Base-by-base conservation (phyloP, 2,113 vertebrate species). In the Ardeotis arabs region DNA sequence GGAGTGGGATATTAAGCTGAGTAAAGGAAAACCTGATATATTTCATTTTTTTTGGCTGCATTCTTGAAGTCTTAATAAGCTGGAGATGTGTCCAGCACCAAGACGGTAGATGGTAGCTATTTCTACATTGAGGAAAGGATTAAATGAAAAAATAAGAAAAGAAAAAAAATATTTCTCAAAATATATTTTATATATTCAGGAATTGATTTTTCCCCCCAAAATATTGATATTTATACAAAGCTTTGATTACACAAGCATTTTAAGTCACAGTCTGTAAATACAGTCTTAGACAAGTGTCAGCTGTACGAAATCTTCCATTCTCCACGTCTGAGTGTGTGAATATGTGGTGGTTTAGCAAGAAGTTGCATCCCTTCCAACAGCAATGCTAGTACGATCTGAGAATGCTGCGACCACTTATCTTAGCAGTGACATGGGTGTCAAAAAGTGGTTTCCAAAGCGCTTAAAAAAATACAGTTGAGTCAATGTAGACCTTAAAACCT, bases 381-480 rank as follows among this genome's bases (percentile, higher is more conserved):
- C 8, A 22, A 60, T 6, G 31, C 53, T n/a, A 23, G 8, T 8
- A 41, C 1, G 1, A 20, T 12, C 98, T 98, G 95, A 99, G 98
- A 95, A 99, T 97, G 62, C 98, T 98, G 50, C 97, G 97, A 12
- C 98, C 81, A 10, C 97, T 99, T 85, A 98, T 96, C 97, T 99
- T 98, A 1, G 99, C 98, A 80, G 98, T 98, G 90, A 99, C 98
- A 7, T 87, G 98, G 94, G 98, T 97, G 67, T 99, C 98, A 70
- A 99, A 99, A 99, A 1, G 98, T 98, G 28, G 98, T 99, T 95
- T 99, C 99, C 97, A 99, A 97, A 14, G 98, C 98, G 97, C 99
- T 99, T n/a, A 55, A 91, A 92, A 59, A 14, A 84, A 78, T 4
- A 18, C 15, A 59, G 37, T 78, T 28, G 53, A 53, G 66, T 66